A percentile compares a stretch with the other conserved stretches of the same genome.
phyloP scores from a whole-genome alignment of 2,888 invertebrate genomes.

The Harpalus rufipes region DNA sequence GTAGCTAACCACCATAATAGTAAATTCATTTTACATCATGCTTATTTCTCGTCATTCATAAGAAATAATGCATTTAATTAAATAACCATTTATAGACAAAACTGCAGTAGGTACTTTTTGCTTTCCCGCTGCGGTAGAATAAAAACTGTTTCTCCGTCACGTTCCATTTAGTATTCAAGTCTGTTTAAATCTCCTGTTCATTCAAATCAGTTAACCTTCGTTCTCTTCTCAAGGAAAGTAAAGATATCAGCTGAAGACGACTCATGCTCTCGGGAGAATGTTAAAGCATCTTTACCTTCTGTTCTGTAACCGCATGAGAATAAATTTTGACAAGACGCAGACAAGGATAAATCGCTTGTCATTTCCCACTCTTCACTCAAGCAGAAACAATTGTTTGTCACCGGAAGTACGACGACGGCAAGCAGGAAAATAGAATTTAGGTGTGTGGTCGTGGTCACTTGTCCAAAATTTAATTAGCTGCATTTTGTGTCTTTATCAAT shows the following conservation, averaged over 20 bases:
- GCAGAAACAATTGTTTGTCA: constrained; percentile 12
- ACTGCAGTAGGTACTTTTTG: not conserved
- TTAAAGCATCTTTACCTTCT: not conserved
- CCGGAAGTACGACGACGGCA: constrained; percentile 21
- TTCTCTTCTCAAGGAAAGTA: constrained; percentile 42
- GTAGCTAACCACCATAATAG: not conserved
- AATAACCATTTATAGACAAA: not conserved
- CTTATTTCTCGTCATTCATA: not conserved
- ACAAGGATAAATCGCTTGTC: constrained; percentile 37
- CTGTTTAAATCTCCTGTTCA: constrained; percentile 11
- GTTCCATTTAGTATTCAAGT: constrained; percentile 41
- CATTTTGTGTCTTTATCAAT: not conserved
- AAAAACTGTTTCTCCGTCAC: constrained; percentile 16
- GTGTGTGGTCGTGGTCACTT: not conserved
- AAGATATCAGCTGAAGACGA: constrained; percentile 20
- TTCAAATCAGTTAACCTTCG: constrained; percentile 31
- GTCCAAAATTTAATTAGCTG: not conserved
- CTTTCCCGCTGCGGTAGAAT: not conserved
- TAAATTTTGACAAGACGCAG: constrained; percentile 33
- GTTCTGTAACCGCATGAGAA: not conserved
- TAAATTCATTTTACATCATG: not conserved
- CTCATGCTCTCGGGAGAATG: not conserved
- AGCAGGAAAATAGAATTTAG: not conserved
- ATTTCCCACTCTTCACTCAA: constrained; percentile 26
- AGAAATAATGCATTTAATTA: not conserved